phyloP scores from a whole-genome alignment of 2,797 vertebrate species.

The Karalla daura region DNA sequence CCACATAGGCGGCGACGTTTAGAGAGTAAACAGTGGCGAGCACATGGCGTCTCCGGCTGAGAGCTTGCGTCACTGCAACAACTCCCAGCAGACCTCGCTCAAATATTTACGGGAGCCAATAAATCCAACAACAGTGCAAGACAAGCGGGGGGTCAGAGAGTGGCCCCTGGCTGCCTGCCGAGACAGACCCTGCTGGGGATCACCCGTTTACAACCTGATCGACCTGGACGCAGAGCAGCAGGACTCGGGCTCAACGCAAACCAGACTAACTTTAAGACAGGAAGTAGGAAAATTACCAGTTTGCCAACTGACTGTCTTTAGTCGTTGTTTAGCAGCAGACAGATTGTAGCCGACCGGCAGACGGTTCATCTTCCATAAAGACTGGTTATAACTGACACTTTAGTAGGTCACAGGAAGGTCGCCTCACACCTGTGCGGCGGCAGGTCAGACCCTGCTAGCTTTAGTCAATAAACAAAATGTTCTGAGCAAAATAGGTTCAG shows the following conservation, averaged over 20 bases:
- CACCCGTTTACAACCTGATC: constrained; percentile 33
- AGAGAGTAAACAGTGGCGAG: constrained; percentile 66
- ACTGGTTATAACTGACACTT: not conserved
- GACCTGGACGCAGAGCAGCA: constrained; percentile 15
- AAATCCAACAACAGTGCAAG: constrained; percentile 54
- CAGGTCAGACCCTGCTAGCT: not conserved
- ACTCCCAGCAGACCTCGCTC: constrained; percentile 61
- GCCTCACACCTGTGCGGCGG: constrained; percentile 12
- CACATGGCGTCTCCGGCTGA: constrained; percentile 35
- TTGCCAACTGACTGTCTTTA: constrained; percentile 2
- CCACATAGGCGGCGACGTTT: constrained; percentile 51
- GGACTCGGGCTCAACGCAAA: not conserved
- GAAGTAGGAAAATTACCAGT: constrained; percentile 4
- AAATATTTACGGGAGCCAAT: constrained; percentile 71
- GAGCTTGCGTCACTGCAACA: constrained; percentile 49
- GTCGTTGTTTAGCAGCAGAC: constrained; percentile 6
- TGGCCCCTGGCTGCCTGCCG: constrained; percentile 31
- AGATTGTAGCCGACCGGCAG: constrained; percentile 1
- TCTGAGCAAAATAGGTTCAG: too few species aligned
- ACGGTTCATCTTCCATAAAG: not conserved
- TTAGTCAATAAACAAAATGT: too few species aligned
- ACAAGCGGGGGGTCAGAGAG: constrained; percentile 11
- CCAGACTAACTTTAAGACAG: constrained; percentile 6
- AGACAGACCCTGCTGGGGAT: constrained; percentile 20
- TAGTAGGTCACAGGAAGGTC: not conserved